These are phyloP conservation scores for Rhinolophus ferrumequinum DNA, from an alignment of 2,113 vertebrate species.

Conservation along the genomic window DNA sequence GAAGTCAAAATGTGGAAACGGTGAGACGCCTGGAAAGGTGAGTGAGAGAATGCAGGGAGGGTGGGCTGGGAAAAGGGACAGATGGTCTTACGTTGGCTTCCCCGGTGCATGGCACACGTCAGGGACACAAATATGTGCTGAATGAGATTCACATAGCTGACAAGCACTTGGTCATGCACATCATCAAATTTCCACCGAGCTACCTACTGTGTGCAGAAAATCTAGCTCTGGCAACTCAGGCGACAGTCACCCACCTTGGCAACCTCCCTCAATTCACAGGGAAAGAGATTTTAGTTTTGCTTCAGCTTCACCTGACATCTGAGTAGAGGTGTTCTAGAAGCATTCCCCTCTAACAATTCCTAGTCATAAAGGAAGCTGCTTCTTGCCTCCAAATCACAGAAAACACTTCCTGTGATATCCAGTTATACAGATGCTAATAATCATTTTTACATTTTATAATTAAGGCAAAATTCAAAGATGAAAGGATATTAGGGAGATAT, in stretches of 20 bases:
- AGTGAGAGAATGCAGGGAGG: not conserved
- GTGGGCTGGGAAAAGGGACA: not conserved
- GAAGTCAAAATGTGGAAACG: not conserved
- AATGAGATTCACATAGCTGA: not conserved
- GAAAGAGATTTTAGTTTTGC: not conserved
- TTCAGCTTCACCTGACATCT: not conserved
- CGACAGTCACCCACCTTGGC: not conserved
- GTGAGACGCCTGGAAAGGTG: not conserved
- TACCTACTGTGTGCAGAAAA: not conserved
- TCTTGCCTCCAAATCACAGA: conserved; percentile 27
- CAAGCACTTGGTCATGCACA: not conserved
- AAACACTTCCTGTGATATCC: not conserved
- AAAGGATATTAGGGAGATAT: conserved; percentile 4
- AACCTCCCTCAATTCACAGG: not conserved
- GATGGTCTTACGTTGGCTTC: not conserved
- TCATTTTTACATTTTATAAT: not conserved
- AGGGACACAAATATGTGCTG: not conserved
- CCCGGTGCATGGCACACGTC: not conserved
- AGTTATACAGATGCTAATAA: not conserved
- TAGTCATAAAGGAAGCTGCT: not conserved
- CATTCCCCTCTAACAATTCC: conserved; percentile 27
- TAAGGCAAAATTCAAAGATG: conserved; percentile 37
- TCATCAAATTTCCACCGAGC: not conserved
- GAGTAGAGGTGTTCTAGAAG: not conserved
- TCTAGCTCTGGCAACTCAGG: not conserved